Evolutionary conservation across 2,113 vertebrate genomes (phyloP).

Genomic region (Upupa epops): DNA sequence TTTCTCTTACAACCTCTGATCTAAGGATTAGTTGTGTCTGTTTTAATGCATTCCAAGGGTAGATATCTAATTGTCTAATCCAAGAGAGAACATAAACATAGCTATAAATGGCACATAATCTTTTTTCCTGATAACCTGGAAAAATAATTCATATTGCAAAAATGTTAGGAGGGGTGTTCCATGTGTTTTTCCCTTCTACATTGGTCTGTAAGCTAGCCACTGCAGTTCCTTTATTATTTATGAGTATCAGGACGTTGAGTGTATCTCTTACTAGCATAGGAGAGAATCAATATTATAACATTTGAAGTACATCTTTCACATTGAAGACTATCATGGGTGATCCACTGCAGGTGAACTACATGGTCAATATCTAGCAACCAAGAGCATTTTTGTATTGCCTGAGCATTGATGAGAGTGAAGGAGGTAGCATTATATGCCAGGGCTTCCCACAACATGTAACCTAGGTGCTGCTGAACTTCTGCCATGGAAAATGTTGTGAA

Average conservation of each 20-base stretch:
- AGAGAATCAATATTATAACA: not conserved
- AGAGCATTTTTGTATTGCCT: not conserved
- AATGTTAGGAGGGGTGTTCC: not conserved
- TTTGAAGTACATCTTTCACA: not conserved
- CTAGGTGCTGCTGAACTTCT: not conserved
- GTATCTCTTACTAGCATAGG: not conserved
- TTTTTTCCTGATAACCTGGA: not conserved
- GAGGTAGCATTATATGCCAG: not conserved
- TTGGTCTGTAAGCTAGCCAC: not conserved
- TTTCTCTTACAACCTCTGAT: not conserved
- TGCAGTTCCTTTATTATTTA: constrained; percentile 39
- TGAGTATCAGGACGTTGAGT: constrained; percentile 11
- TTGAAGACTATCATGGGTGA: not conserved
- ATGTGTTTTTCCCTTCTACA: not conserved
- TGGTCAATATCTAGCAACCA: not conserved
- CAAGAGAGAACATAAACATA: not conserved
- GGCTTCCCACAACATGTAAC: not conserved
- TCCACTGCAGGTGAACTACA: not conserved
- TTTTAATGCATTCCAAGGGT: not conserved
- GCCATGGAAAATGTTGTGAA: not conserved
- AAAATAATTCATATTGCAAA: not conserved
- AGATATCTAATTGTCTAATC: not conserved
- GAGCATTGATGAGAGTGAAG: not conserved
- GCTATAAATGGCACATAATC: not conserved
- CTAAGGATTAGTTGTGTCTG: not conserved